These are phyloP conservation scores for Lutjanus campechanus DNA, from an alignment of 2,797 vertebrate species.

Conservation along the genomic window DNA sequence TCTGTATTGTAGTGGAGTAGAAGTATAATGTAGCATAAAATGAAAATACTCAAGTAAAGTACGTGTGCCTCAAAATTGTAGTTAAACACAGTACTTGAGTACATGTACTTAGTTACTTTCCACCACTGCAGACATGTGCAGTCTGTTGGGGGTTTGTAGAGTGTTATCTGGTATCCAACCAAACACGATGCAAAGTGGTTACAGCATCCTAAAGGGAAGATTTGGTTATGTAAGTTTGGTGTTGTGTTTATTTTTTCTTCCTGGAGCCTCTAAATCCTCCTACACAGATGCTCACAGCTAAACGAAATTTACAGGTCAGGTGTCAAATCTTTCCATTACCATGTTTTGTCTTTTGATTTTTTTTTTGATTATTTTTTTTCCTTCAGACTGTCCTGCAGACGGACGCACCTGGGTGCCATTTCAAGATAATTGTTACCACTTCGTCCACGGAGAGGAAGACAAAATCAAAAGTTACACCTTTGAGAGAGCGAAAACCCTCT, in stretches of 20 bases:
- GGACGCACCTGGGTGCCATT: constrained; percentile 85
- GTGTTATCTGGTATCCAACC: not conserved
- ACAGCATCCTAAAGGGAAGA: not conserved
- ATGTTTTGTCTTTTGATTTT: not conserved
- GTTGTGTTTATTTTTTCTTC: not conserved
- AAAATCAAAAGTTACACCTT: constrained; percentile 80
- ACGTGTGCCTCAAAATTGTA: too few species aligned
- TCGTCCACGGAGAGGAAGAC: constrained; percentile 86
- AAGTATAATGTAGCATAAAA: too few species aligned
- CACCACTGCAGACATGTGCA: too few species aligned
- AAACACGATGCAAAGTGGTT: not conserved
- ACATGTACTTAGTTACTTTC: too few species aligned
- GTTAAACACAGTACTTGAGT: too few species aligned
- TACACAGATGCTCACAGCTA: not conserved
- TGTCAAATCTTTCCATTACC: not conserved
- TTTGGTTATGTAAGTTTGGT: not conserved
- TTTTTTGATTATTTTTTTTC: not conserved
- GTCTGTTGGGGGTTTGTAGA: not conserved
- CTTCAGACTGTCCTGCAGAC: constrained; percentile 85
- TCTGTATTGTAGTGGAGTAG: too few species aligned
- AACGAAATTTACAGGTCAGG: not conserved
- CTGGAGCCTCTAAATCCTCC: not conserved
- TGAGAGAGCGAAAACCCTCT: constrained; percentile 76
- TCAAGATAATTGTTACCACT: constrained; percentile 82
- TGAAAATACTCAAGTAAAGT: too few species aligned